Evolutionary conservation across 2,888 invertebrate species (phyloP), one percentile per base, ranked within the genome.

Genomic region (Sceliomorpha sp.): DNA sequence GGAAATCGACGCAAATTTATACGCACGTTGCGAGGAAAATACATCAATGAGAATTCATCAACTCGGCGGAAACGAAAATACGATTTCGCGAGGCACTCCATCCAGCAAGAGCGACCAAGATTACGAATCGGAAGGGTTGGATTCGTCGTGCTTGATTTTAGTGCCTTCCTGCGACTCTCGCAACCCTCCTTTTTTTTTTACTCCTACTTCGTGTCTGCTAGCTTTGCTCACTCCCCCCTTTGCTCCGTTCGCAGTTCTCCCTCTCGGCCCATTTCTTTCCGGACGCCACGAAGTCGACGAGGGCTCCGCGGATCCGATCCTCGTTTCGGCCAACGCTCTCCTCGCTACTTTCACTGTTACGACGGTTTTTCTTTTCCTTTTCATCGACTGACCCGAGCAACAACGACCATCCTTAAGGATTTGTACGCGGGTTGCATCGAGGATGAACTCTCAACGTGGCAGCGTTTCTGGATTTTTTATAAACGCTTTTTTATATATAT

Each of bases 91-190:
- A 40, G 51, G 31, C 44, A 48, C 55, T 73, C 76, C 78, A 75
- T 73, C 77, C 59, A 72, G 70, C 59, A 72, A 69, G 67, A 72
- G 70, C 70, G 44, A 66, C 76, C 68, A 75, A 81, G 83, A 84
- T 83, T 82, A 81, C 81, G 77, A 79, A 74, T 79, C 80, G 47
- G 55, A 75, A 85, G 84, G 84, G 84, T 85, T 84, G 82, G 73
- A 79, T 74, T 78, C 81, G 76, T 75, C 74, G 68, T 76, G 79
- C 79, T 80, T 84, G 82, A 85, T 85, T 84, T 85, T 84, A 84
- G 85, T 83, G 80, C 80, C 78, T 78, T 75, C 77, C 72, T 63
- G 50, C 51, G 48, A 37, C 59, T 67, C 70, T 58, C 36, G 58
- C 62, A 63, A 69, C 68, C 72, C 66, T 64, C 56, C 55, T 73